Evolutionary conservation across 2,888 invertebrate species (phyloP), one percentile per base, ranked within the genome.

Genomic region (Phyto melanocephala): DNA sequence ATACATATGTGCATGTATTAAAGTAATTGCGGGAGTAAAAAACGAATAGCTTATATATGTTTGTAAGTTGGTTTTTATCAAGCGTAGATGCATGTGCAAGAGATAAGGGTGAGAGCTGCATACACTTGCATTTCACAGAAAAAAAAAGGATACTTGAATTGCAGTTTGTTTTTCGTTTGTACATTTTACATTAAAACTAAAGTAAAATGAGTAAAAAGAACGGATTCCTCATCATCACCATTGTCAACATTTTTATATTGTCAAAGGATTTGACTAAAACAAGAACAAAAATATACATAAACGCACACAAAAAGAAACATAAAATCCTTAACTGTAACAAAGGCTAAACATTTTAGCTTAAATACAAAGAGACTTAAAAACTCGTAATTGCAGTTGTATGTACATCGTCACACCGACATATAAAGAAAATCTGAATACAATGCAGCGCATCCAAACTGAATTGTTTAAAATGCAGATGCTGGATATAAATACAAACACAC

Each of bases 201-300:
- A 70, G 54, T 28, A 40, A 72, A 58, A 37, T 37, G 17, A 20
- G 20, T 35, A 13, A 60, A 35, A 0, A 77, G 45, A 54, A 35
- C 35, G 17, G 37, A 54, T 24, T 58, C 75, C 67, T 54, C 65
- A 65, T 63, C 70, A 52, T 40, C 74, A 60, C 56, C 42, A 74
- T 47, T 71, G 68, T 67, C 58, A 50, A 65, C 58, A 50, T 58
- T 58, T 65, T 70, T 72, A 58, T 67, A 62, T 71, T 82, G 65
- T 71, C 75, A 82, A 75, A 82, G 82, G 67, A 82, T 22, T 47
- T 58, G 56, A 47, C 75, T 56, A 24, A 50, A 50, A 40, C 40
- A 40, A 28, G 1, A 47, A 17, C 3, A 37, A 13, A 17, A 17
- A 10, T 6, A 35, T 17, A 47, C 13, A 13, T 11, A 1, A 17